Percentiles rank a stretch among this genome's conserved stretches.
Evolutionary conservation across 2,113 vertebrate species (phyloP).

Genomic region (Pampusana beccarii): DNA sequence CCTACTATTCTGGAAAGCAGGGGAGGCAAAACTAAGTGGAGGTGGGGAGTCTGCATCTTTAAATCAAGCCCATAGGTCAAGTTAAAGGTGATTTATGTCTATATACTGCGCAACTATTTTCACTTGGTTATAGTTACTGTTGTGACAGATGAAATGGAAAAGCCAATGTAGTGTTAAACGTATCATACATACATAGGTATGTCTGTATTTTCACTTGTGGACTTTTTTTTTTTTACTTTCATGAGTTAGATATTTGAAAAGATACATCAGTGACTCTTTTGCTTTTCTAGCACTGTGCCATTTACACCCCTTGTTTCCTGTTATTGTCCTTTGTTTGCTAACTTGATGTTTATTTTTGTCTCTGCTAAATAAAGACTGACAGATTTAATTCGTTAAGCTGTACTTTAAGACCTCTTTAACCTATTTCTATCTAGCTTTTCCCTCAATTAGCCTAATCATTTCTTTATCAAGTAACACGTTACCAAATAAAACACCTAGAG

Average conservation of each 20-base stretch:
- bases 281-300: not conserved
- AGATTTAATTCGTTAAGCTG: conserved; percentile 58
- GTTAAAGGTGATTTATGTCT: not conserved
- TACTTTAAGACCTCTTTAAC: conserved; percentile 59
- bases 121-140: not conserved
- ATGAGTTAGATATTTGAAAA: not conserved
- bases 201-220: not conserved
- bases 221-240: not conserved
- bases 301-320: conserved; percentile 39
- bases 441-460: conserved; percentile 67
- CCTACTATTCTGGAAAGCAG: not conserved
- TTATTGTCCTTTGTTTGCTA: conserved; percentile 50
- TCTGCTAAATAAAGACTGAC: conserved; percentile 50
- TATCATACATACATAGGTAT: not conserved
- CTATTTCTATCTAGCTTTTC: conserved; percentile 66
- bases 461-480: conserved; percentile 44
- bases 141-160: not conserved
- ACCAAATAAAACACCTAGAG: conserved; percentile 29
- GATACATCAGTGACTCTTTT: not conserved
- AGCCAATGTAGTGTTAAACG: not conserved
- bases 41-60: not conserved
- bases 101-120: not conserved
- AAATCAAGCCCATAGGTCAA: not conserved
- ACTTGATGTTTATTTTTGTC: conserved; percentile 56
- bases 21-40: not conserved